Evolutionary conservation across 2,797 vertebrate species (phyloP).

Genomic region (Jordanella pulchra): DNA sequence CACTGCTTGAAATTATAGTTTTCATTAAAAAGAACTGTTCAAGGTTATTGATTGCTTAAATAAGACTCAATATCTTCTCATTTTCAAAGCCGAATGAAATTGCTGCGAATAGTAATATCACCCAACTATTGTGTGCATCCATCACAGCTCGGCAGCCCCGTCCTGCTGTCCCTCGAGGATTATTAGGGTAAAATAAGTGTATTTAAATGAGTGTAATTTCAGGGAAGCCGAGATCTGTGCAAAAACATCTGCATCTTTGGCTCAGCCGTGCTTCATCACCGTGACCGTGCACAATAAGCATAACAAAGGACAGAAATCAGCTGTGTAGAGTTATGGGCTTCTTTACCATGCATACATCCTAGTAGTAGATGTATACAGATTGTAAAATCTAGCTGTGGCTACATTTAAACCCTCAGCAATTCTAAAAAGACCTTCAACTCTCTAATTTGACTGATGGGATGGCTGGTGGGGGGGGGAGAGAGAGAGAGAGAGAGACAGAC

Average conservation of each 20-base stretch:
- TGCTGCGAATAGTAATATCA: slow-evolving; percentile 79
- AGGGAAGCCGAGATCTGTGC: slow-evolving; percentile 61
- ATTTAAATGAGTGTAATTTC: slow-evolving; percentile 80
- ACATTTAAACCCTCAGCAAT: slow-evolving; percentile 21
- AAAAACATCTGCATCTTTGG: slow-evolving; percentile 67
- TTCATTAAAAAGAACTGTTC: slow-evolving; percentile 86
- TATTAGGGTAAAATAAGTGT: slow-evolving; percentile 77
- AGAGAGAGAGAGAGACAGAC: slow-evolving; percentile 28
- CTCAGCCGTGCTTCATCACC: slow-evolving; percentile 56
- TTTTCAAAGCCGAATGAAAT: slow-evolving; percentile 79
- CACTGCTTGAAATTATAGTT: slow-evolving; percentile 84
- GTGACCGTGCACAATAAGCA: slow-evolving; percentile 42
- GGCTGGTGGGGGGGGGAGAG: slow-evolving; percentile 2
- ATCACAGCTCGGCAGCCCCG: slow-evolving; percentile 73
- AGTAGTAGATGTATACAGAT: background rate
- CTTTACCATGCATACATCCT: slow-evolving; percentile 17
- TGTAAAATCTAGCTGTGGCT: background rate
- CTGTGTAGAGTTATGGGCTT: slow-evolving; percentile 22
- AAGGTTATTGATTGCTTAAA: slow-evolving; percentile 85
- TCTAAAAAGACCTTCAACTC: background rate
- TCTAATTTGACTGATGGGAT: background rate
- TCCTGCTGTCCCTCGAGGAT: slow-evolving; percentile 68
- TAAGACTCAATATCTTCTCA: slow-evolving; percentile 82
- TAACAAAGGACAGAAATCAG: slow-evolving; percentile 43
- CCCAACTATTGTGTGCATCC: slow-evolving; percentile 73